Evolutionary conservation across 2,797 vertebrate species (phyloP), one percentile per base, ranked within the genome.

Genomic region (Hemibagrus guttatus): DNA sequence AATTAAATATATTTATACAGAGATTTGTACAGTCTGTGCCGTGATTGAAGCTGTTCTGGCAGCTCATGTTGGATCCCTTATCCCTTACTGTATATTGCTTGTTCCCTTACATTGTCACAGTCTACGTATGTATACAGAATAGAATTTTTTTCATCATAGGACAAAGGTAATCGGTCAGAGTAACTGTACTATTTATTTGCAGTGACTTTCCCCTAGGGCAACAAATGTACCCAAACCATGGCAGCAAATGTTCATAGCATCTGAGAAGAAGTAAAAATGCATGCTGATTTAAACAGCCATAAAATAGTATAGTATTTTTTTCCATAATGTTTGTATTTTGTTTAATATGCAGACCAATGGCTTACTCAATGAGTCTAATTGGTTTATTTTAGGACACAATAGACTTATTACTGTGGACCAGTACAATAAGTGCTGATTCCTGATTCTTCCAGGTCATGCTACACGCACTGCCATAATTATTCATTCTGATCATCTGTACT

Each of bases 391-490:
- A 23, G 76, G 31, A 4, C 35, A 52, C 35, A 75, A 4, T 3
- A 59, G 49, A 56, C 16, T 19, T 76, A 8, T 39, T 59, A 58
- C 8, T 39, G 35, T 28, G 39, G 63, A n/a, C 56, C 58, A 11
- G 28, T 26, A 58, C 19, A 39, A 46, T 49, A 16, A 28, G 19
- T 28, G 9, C 42, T 64, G 80, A 42, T 49, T 81, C 6, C 61
- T 42, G 35, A 42, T 80, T 80, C 26, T 35, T 42, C 35, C 16
- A 64, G 19, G 11, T 56, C 79, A n/a, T 28, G 19, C 56, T 71
- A 54, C 6, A 54, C 23, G 11, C 69, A 66, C 78, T 81, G 49
- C 71, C 31, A 84, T 79, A 66, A 49, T 56, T 59, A 85, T 81
- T 69, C n/a, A 81, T 42, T 81, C 16, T 17, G 49, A 26, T 23